phyloP scores from a whole-genome alignment of 2,113 vertebrate species.

The Chaenocephalus aceratus region DNA sequence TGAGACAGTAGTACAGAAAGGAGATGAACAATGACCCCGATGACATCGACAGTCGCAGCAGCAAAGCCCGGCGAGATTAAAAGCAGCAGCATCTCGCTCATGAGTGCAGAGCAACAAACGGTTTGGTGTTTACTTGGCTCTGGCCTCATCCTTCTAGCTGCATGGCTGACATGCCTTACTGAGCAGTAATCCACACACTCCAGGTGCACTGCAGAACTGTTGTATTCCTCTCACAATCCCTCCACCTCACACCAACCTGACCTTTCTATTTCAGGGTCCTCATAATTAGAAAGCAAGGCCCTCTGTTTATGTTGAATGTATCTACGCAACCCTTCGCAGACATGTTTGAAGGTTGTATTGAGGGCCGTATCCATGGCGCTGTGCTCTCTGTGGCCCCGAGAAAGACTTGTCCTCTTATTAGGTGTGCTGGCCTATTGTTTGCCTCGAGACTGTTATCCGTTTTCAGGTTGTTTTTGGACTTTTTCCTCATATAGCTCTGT shows the following conservation, averaged over 20 bases:
- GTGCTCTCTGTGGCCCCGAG: conserved; percentile 30
- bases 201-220: conserved; percentile 67
- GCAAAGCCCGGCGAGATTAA: conserved; percentile 22
- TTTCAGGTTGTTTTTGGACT: not conserved
- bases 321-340: conserved; percentile 75
- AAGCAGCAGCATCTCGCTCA: not conserved
- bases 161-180: conserved; percentile 38
- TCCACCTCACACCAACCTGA: conserved; percentile 67
- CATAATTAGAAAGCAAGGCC: conserved; percentile 77
- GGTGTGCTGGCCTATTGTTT: not conserved
- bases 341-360: conserved; percentile 69
- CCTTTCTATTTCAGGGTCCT: conserved; percentile 81
- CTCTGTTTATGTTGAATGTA: conserved; percentile 79
- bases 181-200: conserved; percentile 59
- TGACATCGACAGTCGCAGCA: conserved; percentile 29
- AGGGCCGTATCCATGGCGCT: conserved; percentile 60
- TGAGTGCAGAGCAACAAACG: conserved; percentile 15
- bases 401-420: conserved; percentile 7
- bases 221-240: conserved; percentile 69
- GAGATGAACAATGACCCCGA: conserved; percentile 11
- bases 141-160: conserved; percentile 22
- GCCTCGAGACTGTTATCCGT: not conserved
- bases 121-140: conserved; percentile 49
- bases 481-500: too few species aligned
- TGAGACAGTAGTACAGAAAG: not conserved